Conservation (phyloP, 2,888 invertebrate genomes). For the Frankliniella intonsa region DNA sequence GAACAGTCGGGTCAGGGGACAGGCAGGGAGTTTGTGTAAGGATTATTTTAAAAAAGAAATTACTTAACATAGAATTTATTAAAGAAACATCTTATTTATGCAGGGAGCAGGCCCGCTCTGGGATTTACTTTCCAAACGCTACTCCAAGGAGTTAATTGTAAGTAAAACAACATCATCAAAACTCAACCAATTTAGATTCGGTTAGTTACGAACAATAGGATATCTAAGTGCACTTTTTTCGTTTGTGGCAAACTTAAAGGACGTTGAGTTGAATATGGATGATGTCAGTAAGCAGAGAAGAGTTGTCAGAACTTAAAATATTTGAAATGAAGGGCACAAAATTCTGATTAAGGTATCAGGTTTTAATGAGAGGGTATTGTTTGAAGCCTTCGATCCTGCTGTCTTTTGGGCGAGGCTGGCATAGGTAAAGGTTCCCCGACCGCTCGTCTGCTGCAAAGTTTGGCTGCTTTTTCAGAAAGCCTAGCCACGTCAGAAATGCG, state of each 20-base stretch:
- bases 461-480: background rate
- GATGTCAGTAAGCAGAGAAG: conserved; percentile 21
- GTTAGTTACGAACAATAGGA: conserved; percentile 15
- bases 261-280: conserved; percentile 9
- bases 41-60: conserved; percentile 23
- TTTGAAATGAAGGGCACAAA: background rate
- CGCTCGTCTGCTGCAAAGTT: conserved; percentile 15
- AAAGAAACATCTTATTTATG: background rate
- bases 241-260: background rate
- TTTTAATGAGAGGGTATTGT: background rate
- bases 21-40: conserved; percentile 14
- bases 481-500: background rate
- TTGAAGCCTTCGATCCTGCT: conserved; percentile 20
- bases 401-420: conserved; percentile 18
- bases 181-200: conserved; percentile 25
- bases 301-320: background rate
- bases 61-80: conserved; percentile 28
- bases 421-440: conserved; percentile 12
- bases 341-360: background rate
- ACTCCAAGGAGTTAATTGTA: conserved; percentile 42
- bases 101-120: background rate
- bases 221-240: background rate
- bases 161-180: conserved; percentile 42
- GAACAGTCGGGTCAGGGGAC: conserved; percentile 33
- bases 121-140: background rate